Evolutionary conservation across 2,113 vertebrate species (phyloP).

Genomic region (Crypturellus undulatus): DNA sequence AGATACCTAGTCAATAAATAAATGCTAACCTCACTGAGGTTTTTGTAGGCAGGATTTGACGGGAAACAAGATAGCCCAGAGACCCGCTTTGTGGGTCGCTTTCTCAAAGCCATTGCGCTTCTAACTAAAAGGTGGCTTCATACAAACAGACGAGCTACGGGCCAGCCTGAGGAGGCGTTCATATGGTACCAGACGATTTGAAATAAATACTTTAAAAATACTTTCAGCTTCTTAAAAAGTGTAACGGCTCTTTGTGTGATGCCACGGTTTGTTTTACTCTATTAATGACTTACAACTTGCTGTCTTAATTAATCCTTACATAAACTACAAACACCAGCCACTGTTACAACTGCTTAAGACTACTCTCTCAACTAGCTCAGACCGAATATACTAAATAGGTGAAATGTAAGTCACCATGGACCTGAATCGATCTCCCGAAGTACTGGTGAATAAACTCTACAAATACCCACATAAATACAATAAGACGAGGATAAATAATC

Average conservation of each 20-base stretch:
- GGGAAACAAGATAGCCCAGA: conserved; percentile 72
- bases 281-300: conserved; percentile 86
- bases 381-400: conserved; percentile 87
- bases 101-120: conserved; percentile 68
- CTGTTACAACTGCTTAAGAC: conserved; percentile 88
- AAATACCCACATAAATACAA: conserved; percentile 95
- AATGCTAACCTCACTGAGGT: conserved; percentile 42
- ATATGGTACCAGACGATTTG: conserved; percentile 77
- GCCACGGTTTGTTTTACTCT: conserved; percentile 81
- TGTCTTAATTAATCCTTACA: conserved; percentile 87
- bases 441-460: conserved; percentile 87
- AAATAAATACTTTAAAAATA: conserved; percentile 80
- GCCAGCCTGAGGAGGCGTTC: conserved; percentile 78
- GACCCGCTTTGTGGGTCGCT: conserved; percentile 60
- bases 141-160: conserved; percentile 64
- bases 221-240: conserved; percentile 47
- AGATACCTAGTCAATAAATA: conserved; percentile 70
- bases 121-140: conserved; percentile 75
- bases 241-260: conserved; percentile 71
- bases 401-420: conserved; percentile 83
- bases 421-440: conserved; percentile 84
- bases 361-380: conserved; percentile 86
- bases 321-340: conserved; percentile 91
- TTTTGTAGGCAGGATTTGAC: conserved; percentile 47
- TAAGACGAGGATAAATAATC: conserved; percentile 98